These are phyloP conservation scores for Epizoanthus stellaris DNA, from an alignment of 92 coral and sea anemone genomes.

Conservation along the genomic window DNA sequence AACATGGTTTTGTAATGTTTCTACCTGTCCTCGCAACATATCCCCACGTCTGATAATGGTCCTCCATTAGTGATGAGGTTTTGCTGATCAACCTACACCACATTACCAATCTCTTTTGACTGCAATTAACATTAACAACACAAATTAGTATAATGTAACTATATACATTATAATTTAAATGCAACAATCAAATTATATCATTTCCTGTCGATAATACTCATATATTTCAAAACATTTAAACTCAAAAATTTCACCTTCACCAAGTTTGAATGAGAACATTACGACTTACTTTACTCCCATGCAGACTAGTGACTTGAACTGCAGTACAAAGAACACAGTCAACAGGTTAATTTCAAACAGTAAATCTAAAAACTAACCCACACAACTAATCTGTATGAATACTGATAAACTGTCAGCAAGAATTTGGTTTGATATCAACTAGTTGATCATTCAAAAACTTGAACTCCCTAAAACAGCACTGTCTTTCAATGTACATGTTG, in stretches of 20 bases:
- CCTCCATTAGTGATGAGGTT: constrained; percentile 86
- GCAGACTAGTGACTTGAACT: constrained; percentile 95
- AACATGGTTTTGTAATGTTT: not conserved
- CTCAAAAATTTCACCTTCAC: not conserved
- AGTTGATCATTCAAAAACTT: too few relatives aligned
- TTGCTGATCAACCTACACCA: constrained; percentile 94
- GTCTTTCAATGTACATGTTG: too few relatives aligned
- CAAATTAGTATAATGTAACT: not conserved
- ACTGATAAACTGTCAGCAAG: too few relatives aligned
- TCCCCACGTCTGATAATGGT: constrained; percentile 96
- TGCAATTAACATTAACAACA: constrained; percentile 37
- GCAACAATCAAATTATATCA: not conserved
- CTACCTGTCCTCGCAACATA: constrained; percentile 85
- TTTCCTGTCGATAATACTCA: not conserved
- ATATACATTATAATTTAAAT: not conserved
- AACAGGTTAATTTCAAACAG: not conserved
- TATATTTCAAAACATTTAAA: too few relatives aligned
- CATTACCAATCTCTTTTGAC: constrained; percentile 86
- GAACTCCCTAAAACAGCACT: too few relatives aligned
- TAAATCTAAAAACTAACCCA: too few relatives aligned
- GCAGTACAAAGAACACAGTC: constrained; percentile 36
- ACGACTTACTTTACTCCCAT: constrained; percentile 96
- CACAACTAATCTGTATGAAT: too few relatives aligned
- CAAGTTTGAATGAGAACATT: not conserved
- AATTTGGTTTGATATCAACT: too few relatives aligned